Conservation (phyloP, 1,140 invertebrate species). For the Limonius californicus region DNA sequence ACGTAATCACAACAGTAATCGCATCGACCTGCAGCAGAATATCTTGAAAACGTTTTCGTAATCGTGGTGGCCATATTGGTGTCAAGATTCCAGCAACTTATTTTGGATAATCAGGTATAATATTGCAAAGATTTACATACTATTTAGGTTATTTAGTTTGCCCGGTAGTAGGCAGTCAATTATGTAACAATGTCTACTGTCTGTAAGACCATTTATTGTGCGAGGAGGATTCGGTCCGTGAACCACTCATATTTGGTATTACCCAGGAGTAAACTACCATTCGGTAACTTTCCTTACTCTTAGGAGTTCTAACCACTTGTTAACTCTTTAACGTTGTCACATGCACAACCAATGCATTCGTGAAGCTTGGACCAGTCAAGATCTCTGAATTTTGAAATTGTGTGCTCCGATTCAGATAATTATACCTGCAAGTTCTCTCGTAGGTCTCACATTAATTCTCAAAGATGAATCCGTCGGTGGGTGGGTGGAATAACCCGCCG, state of each 20-base stretch:
- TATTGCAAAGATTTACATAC: background rate
- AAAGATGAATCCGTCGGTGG: constrained; percentile 41
- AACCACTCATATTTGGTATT: too few species aligned
- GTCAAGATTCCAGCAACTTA: background rate
- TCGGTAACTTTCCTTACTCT: background rate
- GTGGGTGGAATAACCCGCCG: constrained; percentile 42
- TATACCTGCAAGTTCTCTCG: constrained; percentile 49
- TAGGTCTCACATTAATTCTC: constrained; percentile 39
- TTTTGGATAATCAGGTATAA: constrained; percentile 6
- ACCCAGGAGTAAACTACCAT: background rate
- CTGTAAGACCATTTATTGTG: too few species aligned
- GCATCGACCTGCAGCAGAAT: too few species aligned
- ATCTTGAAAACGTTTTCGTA: too few species aligned
- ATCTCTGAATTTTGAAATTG: constrained; percentile 21
- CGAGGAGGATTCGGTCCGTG: too few species aligned
- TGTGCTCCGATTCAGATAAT: constrained; percentile 34
- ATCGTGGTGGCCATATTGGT: constrained; percentile 4
- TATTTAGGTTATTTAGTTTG: background rate
- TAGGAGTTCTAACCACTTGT: background rate
- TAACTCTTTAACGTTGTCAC: background rate
- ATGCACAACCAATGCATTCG: background rate
- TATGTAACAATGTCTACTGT: background rate
- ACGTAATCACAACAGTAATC: background rate
- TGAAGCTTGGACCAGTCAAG: constrained; percentile 7
- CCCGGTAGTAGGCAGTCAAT: background rate